Conservation (phyloP, 2,888 invertebrate species). For the Stegophylla sp. region DNA sequence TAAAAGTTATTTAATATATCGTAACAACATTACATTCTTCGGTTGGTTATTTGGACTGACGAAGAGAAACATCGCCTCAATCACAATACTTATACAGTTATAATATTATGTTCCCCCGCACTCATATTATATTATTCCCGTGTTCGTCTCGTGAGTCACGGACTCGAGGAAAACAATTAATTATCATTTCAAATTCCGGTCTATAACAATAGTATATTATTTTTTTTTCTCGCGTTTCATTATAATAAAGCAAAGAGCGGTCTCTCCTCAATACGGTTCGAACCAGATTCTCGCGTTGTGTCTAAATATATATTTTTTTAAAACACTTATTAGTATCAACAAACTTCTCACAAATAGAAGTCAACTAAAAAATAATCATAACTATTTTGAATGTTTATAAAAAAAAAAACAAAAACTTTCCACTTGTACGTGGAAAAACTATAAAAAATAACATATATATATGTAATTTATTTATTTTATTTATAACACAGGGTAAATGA, state of each 20-base stretch:
- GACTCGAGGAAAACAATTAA: background rate
- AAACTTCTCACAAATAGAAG: too few relatives aligned
- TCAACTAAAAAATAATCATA: too few relatives aligned
- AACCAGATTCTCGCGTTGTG: too few relatives aligned
- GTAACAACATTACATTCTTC: background rate
- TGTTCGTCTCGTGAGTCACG: background rate
- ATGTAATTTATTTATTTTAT: too few relatives aligned
- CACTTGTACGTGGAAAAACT: too few relatives aligned
- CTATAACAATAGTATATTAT: background rate
- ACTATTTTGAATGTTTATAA: too few relatives aligned
- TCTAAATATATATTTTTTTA: too few relatives aligned
- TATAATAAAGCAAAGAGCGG: background rate
- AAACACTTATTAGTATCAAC: too few relatives aligned
- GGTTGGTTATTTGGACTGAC: background rate
- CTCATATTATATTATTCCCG: background rate
- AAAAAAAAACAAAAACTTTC: too few relatives aligned
- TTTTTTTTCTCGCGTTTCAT: background rate
- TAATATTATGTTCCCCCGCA: too few relatives aligned
- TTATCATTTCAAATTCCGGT: background rate
- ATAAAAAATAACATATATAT: too few relatives aligned
- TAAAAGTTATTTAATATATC: conserved; percentile 28
- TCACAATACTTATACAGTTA: background rate
- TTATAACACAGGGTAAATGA: too few relatives aligned
- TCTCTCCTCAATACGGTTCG: background rate
- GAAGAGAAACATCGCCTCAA: background rate